Evolutionary conservation across 1,140 invertebrate genomes (phyloP), one percentile per base, ranked within the genome.

Genomic region (Aphelenchoides besseyi): DNA sequence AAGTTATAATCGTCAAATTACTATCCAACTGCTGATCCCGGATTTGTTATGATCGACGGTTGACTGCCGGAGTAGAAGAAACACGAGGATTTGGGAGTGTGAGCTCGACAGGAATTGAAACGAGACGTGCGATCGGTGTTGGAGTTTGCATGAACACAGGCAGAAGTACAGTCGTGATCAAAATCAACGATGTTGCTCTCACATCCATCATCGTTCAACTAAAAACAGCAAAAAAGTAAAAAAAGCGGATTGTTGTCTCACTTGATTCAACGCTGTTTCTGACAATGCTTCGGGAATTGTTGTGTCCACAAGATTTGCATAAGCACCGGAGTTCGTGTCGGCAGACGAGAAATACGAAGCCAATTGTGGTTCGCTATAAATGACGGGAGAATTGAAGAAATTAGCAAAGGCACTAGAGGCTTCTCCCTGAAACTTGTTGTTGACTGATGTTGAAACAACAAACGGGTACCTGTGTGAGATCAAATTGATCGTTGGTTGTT

Each of bases 51-150:
- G 23, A 75, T 64, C 3, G 74, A 77, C 23, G 72, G 72, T 37
- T 77, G 75, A 32, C 76, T 79, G 23, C 76, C 75, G 9, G 76
- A 57, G 30, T 63, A 77, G 35, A 77, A 78, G 35, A 57, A 70
- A 37, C 54, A 73, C 23, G 75, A 79, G 3, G 75, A 77, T 52
- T 78, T 77, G 3, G 76, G 75, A 23, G 75, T 77, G 35, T 18
- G 52, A 18, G 30, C 76, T 33, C 75, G 36, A 12, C 48, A 78
- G 16, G 36, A 41, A 33, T 33, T 36, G 63, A 66, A 66, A n/a
- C 63, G 16, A 1, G 63, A 66, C 16, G 12, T 53, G n/a, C 63
- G 30, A 32, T 66, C 63, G 12, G 63, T 8, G 18, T 28, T 53
- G n/a, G 26, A 16, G 63, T 29, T 66, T 3, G 63, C 28, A 33